phyloP scores from a whole-genome alignment of 2,113 vertebrate genomes.

The Polyodon spathula region DNA sequence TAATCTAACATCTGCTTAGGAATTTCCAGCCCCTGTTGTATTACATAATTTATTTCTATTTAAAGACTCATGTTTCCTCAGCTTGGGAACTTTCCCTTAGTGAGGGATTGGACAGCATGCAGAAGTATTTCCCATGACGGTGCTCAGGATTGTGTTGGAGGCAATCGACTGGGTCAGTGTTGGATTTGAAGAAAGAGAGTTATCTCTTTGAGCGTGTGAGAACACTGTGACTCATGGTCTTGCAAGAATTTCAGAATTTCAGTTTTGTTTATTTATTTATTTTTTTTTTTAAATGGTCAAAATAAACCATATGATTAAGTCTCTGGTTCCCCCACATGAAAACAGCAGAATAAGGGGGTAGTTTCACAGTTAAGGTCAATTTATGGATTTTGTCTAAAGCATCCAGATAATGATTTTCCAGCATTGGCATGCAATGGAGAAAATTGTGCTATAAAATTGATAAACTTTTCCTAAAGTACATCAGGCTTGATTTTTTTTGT shows the following conservation, averaged over 20 bases:
- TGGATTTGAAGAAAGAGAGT: background rate
- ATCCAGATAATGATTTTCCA: too few relatives aligned
- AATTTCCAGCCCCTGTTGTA: background rate
- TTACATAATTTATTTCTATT: constrained; percentile 16
- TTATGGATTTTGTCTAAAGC: too few relatives aligned
- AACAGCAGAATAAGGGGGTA: too few relatives aligned
- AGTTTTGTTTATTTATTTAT: too few relatives aligned
- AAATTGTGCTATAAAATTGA: too few relatives aligned
- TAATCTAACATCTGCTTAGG: constrained; percentile 13
- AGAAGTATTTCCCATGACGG: constrained; percentile 15
- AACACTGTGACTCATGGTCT: background rate
- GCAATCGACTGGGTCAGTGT: constrained; percentile 5
- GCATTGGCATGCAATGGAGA: too few relatives aligned
- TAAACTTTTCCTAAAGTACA: too few relatives aligned
- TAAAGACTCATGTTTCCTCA: constrained; percentile 18
- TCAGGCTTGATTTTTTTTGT: too few relatives aligned
- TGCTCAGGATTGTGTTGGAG: constrained; percentile 18
- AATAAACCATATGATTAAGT: too few relatives aligned
- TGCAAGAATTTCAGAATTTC: background rate
- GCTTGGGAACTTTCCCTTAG: constrained; percentile 4
- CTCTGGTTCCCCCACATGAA: too few relatives aligned
- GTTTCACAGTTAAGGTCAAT: too few relatives aligned
- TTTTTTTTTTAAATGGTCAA: too few relatives aligned
- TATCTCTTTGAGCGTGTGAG: background rate
- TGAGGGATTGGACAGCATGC: constrained; percentile 11